Conservation (phyloP, 2,113 vertebrate genomes). For the Planiliza haematocheilus region DNA sequence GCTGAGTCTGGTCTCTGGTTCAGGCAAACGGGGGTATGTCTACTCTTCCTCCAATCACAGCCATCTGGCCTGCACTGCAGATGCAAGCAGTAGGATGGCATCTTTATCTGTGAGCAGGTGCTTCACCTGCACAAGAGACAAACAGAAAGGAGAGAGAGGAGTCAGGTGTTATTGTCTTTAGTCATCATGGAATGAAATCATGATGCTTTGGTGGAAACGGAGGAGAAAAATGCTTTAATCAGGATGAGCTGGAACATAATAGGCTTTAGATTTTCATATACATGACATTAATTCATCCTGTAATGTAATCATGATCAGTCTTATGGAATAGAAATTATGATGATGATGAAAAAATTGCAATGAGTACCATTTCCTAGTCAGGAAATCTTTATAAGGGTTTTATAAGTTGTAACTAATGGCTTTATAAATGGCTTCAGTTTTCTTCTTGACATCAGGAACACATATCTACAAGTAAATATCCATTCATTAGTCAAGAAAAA, state of each 20-base stretch:
- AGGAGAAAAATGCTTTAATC: slow-evolving; percentile 28
- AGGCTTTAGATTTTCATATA: slow-evolving; percentile 5
- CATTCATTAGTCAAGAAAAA: no score
- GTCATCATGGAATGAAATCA: not conserved
- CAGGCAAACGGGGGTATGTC: slow-evolving; percentile 20
- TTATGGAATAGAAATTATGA: not conserved
- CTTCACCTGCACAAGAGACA: slow-evolving; percentile 50
- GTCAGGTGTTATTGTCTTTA: not conserved
- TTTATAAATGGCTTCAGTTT: slow-evolving; percentile 1
- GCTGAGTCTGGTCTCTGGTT: slow-evolving; percentile 28
- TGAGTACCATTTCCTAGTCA: not conserved
- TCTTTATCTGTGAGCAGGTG: slow-evolving; percentile 13
- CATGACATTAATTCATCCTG: slow-evolving; percentile 3
- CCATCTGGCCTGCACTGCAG: slow-evolving; percentile 46
- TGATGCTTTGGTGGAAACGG: not conserved
- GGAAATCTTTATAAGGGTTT: not conserved
- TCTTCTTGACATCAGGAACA: not conserved
- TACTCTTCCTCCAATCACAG: slow-evolving; percentile 41
- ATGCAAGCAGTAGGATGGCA: slow-evolving; percentile 14
- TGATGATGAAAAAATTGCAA: not conserved
- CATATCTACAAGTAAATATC: not conserved
- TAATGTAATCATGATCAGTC: slow-evolving; percentile 2
- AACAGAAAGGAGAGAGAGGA: slow-evolving; percentile 18
- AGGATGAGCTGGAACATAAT: slow-evolving; percentile 7
- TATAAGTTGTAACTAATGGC: not conserved